phyloP scores from a whole-genome alignment of 1,140 invertebrate genomes.

The Elymnias hypermnestra region DNA sequence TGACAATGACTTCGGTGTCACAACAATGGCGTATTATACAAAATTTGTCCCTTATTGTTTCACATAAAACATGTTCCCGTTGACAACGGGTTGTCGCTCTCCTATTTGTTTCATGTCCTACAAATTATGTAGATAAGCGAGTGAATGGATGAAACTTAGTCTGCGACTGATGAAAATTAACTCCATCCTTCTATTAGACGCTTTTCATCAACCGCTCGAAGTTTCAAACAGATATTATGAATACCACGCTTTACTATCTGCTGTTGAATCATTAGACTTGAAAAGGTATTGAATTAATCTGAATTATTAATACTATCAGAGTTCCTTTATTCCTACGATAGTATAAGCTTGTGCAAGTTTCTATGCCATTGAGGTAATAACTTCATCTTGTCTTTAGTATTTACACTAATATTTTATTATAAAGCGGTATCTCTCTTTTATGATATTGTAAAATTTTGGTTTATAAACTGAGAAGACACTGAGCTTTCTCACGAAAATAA shows the following conservation, averaged over 20 bases:
- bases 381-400: no score
- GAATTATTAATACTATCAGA: no score
- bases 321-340: no score
- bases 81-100: conserved; percentile 48
- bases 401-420: no score
- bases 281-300: neutral
- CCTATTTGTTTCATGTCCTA: conserved; percentile 61
- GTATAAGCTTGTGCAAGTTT: no score
- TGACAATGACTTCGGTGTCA: conserved; percentile 36
- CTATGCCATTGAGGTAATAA: no score
- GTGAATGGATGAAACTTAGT: conserved; percentile 58
- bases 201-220: conserved; percentile 46
- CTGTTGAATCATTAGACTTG: neutral
- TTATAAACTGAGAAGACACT: no score
- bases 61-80: conserved; percentile 58
- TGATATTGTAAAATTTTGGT: no score
- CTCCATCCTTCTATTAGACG: conserved; percentile 52
- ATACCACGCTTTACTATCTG: conserved; percentile 9
- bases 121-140: conserved; percentile 67
- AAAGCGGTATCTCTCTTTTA: no score
- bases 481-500: no score
- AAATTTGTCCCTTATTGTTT: conserved; percentile 57
- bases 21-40: conserved; percentile 58
- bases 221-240: conserved; percentile 44
- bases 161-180: conserved; percentile 61